Evolutionary conservation across 37 sponge, comb jelly and placozoan species (phyloP).

Genomic region (Oopsacas minuta): DNA sequence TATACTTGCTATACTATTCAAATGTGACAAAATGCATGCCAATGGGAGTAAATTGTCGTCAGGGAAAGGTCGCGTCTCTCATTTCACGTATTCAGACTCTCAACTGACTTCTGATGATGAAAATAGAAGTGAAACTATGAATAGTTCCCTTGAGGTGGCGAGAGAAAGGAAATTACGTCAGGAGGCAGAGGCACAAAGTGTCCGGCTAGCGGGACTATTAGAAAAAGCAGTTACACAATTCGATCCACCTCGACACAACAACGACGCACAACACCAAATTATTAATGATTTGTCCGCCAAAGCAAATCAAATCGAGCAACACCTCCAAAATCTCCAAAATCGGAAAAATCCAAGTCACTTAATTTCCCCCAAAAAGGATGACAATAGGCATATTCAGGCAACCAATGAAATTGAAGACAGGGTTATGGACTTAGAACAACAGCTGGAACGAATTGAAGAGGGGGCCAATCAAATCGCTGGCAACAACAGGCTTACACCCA

Average conservation of each 20-base stretch:
- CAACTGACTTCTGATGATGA: not conserved
- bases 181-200: not conserved
- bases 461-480: not conserved
- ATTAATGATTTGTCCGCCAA: not conserved
- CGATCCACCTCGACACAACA: not conserved
- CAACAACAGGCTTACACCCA: not conserved
- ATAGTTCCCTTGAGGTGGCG: not conserved
- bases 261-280: not conserved
- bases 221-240: not conserved
- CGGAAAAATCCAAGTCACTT: not conserved
- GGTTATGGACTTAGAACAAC: not conserved
- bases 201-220: not conserved
- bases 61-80: not conserved
- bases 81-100: not conserved
- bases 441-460: slow-evolving; percentile 9
- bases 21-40: not conserved
- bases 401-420: not conserved
- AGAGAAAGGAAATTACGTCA: not conserved
- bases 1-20: not conserved
- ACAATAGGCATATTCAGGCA: not conserved
- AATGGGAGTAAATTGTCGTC: not conserved
- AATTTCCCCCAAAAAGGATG: not conserved
- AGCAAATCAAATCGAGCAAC: not conserved
- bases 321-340: not conserved
- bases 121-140: not conserved